Evolutionary conservation across 2,888 invertebrate species (phyloP).

Genomic region (Chymomyza procnemis): DNA sequence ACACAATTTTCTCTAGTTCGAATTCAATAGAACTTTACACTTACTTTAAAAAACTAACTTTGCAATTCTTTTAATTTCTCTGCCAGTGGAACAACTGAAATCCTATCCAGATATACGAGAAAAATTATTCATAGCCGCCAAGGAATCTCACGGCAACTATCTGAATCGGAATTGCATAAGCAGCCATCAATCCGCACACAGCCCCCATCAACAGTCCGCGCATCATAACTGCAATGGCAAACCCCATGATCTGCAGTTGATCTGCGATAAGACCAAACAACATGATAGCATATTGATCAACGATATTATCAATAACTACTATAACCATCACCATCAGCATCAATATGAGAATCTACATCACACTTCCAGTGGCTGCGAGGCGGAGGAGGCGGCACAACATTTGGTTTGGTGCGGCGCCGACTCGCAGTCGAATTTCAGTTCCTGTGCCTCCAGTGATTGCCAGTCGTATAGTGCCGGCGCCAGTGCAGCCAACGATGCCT

Average conservation of each 20-base stretch:
- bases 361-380: slow-evolving; percentile 50
- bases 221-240: slow-evolving; percentile 29
- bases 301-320: slow-evolving; percentile 73
- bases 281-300: slow-evolving; percentile 72
- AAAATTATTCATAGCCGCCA: slow-evolving; percentile 84
- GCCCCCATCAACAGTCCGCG: slow-evolving; percentile 8
- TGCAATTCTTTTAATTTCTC: neutral
- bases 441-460: slow-evolving; percentile 80
- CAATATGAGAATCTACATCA: slow-evolving; percentile 57
- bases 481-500: slow-evolving; percentile 11
- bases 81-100: slow-evolving; percentile 87
- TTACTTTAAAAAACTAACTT: too few relatives aligned
- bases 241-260: neutral
- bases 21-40: too few relatives aligned
- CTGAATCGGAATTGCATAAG: slow-evolving; percentile 72
- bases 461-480: slow-evolving; percentile 62
- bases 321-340: slow-evolving; percentile 56
- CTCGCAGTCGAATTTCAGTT: slow-evolving; percentile 85
- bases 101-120: slow-evolving; percentile 84
- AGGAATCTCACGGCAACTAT: slow-evolving; percentile 81
- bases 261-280: slow-evolving; percentile 44
- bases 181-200: slow-evolving; percentile 14
- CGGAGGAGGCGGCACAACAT: slow-evolving; percentile 80
- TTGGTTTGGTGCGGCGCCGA: slow-evolving; percentile 82
- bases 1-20: too few relatives aligned